Base-by-base conservation (phyloP, 1,140 invertebrate species). In the Solen grandis region DNA sequence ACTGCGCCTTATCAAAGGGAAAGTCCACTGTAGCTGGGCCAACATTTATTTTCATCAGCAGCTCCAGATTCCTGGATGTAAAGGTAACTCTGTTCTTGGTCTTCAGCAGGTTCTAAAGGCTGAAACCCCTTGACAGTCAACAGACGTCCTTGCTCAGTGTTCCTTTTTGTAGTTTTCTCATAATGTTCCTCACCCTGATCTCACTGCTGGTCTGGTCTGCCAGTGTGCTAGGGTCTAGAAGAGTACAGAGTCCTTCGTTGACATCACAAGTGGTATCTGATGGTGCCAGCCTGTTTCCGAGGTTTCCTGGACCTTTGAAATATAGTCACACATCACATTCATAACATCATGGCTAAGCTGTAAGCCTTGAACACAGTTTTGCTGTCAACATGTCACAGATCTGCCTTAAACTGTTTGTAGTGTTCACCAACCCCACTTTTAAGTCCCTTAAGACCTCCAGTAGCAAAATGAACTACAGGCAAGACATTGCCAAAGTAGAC, bases 41-140 rank as follows among this genome's bases (percentile, higher is more conserved):
- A 50, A 50, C 46, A 50, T n/a, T n/a, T 50, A 50, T 50, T n/a
- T 50, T 50, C 46, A 50, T 50, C 46, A 50, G 46, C 13, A 50
- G 46, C 46, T 50, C 46, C 46, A 50, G 46, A n/a, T 50, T 50
- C n/a, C n/a, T 50, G 46, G 46, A 13, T 50, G 46, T 50, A 50
- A 50, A n/a, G 46, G 46, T 50, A 50, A n/a, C 46, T 14, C 46
- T 50, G 46, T 50, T 50, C 46, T n/a, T 50, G 13, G 46, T 50
- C 46, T 50, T 50, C 46, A 50, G n/a, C 46, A n/a, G 46, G 46
- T 50, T 50, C 46, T 50, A 50, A 50, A 14, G 46, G 46, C 46
- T 50, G 46, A 50, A 50, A n/a, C 46, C 46, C 46, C 46, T 50
- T 50, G 13, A 50, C 46, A 50, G 13, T 13, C 46, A 13, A 50